Percentiles rank a stretch among this genome's conserved stretches.
These are phyloP conservation scores for Pogonognathellus flavescens DNA, from an alignment of 1,140 invertebrate species.

Conservation along the genomic window DNA sequence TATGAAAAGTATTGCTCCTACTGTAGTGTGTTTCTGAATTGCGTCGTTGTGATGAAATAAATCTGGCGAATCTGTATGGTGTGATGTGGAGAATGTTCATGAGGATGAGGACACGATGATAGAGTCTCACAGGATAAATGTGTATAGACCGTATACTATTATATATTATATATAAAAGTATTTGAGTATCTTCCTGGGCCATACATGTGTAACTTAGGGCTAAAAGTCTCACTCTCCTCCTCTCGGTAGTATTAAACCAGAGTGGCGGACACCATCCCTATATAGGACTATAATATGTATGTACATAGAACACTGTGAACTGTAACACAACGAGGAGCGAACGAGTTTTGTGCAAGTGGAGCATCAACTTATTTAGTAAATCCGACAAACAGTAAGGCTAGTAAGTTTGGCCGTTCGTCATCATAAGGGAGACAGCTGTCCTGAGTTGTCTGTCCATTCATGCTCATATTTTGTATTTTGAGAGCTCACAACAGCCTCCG, in stretches of 20 bases:
- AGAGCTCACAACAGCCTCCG: slow-evolving; percentile 45
- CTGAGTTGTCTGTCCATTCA: slow-evolving; percentile 42
- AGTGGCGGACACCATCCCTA: too few species aligned
- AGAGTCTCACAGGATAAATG: not conserved
- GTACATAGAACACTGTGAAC: not conserved
- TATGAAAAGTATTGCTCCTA: not conserved
- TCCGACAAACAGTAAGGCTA: slow-evolving; percentile 35
- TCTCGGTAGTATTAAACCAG: too few species aligned
- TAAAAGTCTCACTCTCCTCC: too few species aligned
- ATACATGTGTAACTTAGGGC: too few species aligned
- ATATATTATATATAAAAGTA: not conserved
- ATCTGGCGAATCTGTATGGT: slow-evolving; percentile 27
- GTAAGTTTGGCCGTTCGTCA: slow-evolving; percentile 53
- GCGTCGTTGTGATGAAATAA: slow-evolving; percentile 17
- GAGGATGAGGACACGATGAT: slow-evolving; percentile 1
- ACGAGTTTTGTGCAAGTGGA: slow-evolving; percentile 30
- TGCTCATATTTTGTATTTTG: slow-evolving; percentile 47
- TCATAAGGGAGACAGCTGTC: slow-evolving; percentile 55
- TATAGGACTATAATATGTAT: not conserved
- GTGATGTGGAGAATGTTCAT: slow-evolving; percentile 2
- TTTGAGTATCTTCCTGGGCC: not conserved
- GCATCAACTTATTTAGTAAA: slow-evolving; percentile 50
- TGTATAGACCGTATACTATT: not conserved
- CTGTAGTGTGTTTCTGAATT: not conserved
- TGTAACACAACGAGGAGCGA: not conserved